Conservation (phyloP, 2,888 invertebrate genomes). For the Platycheirus rosarum region DNA sequence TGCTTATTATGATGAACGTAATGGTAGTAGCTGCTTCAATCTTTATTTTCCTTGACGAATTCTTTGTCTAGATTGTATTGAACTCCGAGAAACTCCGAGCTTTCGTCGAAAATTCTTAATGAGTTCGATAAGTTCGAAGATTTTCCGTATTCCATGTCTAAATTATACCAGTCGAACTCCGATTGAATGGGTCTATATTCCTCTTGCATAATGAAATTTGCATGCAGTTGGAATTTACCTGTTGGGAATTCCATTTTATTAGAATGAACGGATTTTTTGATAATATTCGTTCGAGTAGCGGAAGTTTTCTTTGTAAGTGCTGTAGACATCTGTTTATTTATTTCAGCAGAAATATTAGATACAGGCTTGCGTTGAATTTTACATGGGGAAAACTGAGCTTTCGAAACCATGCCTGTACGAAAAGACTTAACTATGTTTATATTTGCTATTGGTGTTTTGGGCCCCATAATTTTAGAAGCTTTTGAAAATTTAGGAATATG, state of each 20-base stretch:
- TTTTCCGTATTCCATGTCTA: conserved; percentile 81
- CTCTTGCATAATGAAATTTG: conserved; percentile 52
- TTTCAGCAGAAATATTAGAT: conserved; percentile 81
- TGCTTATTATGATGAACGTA: no score
- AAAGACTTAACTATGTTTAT: conserved; percentile 38
- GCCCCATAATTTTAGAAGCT: conserved; percentile 89
- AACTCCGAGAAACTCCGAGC: conserved; percentile 79
- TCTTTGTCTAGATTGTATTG: conserved; percentile 82
- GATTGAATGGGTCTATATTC: conserved; percentile 79
- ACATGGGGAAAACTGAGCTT: conserved; percentile 63
- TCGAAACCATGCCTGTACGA: conserved; percentile 64
- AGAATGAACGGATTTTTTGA: conserved; percentile 35
- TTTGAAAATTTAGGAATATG: conserved; percentile 90
- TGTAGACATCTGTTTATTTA: conserved; percentile 80
- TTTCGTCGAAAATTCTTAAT: conserved; percentile 75
- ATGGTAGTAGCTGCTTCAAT: no score
- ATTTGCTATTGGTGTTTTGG: conserved; percentile 81
- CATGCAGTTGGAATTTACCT: conserved; percentile 69
- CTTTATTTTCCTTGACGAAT: no score
- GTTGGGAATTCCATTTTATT: conserved; percentile 35
- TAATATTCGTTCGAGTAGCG: conserved; percentile 52
- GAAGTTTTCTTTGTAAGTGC: conserved; percentile 73
- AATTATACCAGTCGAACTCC: conserved; percentile 83
- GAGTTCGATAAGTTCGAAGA: conserved; percentile 76
- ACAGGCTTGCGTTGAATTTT: conserved; percentile 80